These are phyloP conservation scores for Coreoperca whiteheadi DNA, from an alignment of 2,113 vertebrate species.

Conservation along the genomic window DNA sequence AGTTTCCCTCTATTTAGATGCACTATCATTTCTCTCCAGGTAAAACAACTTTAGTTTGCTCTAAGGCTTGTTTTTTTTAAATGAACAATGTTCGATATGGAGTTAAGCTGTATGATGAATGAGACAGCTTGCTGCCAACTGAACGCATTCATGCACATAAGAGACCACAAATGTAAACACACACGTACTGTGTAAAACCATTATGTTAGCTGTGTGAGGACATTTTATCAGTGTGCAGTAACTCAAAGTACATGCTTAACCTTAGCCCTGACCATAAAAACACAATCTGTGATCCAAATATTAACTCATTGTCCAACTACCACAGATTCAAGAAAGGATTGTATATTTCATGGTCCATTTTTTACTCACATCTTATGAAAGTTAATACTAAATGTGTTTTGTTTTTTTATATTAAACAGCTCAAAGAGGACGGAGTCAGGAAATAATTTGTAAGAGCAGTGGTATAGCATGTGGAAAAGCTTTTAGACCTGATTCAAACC, in stretches of 20 bases:
- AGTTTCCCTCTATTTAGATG: conserved; percentile 63
- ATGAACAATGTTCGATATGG: conserved; percentile 26
- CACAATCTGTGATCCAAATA: not conserved
- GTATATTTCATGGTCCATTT: not conserved
- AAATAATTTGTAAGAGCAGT: not conserved
- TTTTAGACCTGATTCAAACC: not conserved
- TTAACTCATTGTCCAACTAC: not conserved
- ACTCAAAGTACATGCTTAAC: not conserved
- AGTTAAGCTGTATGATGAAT: conserved; percentile 30
- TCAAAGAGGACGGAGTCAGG: not conserved
- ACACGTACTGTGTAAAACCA: not conserved
- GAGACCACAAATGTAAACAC: not conserved
- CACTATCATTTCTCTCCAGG: conserved; percentile 50
- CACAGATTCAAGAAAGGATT: not conserved
- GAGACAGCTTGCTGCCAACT: not conserved
- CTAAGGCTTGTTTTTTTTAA: conserved; percentile 32
- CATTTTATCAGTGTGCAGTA: not conserved
- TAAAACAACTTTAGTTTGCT: conserved; percentile 56
- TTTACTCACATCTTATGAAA: not conserved
- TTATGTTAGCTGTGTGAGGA: not conserved
- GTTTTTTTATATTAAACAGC: not conserved
- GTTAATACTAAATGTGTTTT: not conserved
- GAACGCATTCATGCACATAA: not conserved
- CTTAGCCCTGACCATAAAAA: not conserved
- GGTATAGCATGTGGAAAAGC: not conserved